Evolutionary conservation across 2,888 invertebrate species (phyloP).

Genomic region (Drosophila incognita): DNA sequence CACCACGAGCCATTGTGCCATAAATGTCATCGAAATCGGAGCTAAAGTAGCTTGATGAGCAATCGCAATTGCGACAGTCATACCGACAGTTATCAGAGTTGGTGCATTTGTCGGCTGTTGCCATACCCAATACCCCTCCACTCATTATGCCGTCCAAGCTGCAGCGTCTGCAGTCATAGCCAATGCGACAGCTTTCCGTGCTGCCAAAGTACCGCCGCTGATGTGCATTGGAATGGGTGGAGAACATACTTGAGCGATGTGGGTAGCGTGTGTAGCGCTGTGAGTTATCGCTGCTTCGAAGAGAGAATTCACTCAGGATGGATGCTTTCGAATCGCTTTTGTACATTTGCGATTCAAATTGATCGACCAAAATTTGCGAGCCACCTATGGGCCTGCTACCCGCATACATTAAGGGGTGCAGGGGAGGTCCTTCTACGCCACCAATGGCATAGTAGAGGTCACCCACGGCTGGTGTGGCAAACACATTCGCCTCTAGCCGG

Average conservation of each 20-base stretch:
- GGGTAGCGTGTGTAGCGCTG: constrained; percentile 71
- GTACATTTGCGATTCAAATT: constrained; percentile 83
- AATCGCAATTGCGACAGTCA: constrained; percentile 85
- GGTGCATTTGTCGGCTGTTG: constrained; percentile 81
- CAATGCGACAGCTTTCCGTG: constrained; percentile 84
- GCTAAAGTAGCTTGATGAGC: constrained; percentile 85
- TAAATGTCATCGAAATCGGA: constrained; percentile 85
- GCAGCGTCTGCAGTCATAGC: constrained; percentile 84
- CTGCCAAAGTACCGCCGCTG: constrained; percentile 84
- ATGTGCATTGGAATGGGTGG: constrained; percentile 71
- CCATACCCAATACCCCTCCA: background rate
- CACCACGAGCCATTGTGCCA: constrained; percentile 69
- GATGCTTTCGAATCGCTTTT: constrained; percentile 85
- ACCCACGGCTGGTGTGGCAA: constrained; percentile 55
- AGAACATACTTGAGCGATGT: constrained; percentile 78
- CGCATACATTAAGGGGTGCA: constrained; percentile 81
- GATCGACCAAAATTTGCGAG: constrained; percentile 82
- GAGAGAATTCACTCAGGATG: constrained; percentile 84
- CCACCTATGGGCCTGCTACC: constrained; percentile 82
- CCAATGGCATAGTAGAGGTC: constrained; percentile 75
- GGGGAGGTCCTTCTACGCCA: constrained; percentile 39
- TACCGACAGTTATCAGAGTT: constrained; percentile 85
- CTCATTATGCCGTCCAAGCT: constrained; percentile 81
- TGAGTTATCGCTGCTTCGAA: constrained; percentile 84
- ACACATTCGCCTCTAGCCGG: constrained; percentile 75